phyloP scores from a whole-genome alignment of 2,797 vertebrate genomes.

The Cirrhinus molitorella region DNA sequence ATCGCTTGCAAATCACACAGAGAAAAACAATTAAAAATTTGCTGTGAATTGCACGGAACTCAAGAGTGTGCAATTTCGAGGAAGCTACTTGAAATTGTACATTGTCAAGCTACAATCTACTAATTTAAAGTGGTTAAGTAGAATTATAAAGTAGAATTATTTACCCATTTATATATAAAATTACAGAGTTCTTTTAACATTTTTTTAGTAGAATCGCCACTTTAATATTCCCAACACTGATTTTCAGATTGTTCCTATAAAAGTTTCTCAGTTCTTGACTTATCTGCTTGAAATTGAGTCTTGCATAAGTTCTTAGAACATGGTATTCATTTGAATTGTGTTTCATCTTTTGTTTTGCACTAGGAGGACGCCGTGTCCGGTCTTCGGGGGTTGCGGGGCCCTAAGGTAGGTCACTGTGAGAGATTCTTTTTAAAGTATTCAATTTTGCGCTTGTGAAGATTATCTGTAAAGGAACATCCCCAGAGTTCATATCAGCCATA shows the following conservation, averaged over 20 bases:
- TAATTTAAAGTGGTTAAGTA: not conserved
- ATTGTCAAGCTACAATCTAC: not conserved
- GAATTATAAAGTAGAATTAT: not conserved
- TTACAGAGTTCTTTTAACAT: too few relatives aligned
- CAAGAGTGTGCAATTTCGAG: not conserved
- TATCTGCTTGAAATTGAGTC: not conserved
- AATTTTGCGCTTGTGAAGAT: not conserved
- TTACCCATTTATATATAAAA: too few relatives aligned
- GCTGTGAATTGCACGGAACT: slow-evolving; percentile 1
- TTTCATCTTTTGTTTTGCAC: slow-evolving; percentile 62
- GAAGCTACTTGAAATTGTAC: too few relatives aligned
- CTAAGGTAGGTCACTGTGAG: slow-evolving; percentile 85
- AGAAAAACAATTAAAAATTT: slow-evolving; percentile 27
- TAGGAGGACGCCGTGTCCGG: slow-evolving; percentile 85
- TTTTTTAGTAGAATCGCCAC: not conserved
- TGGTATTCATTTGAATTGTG: slow-evolving; percentile 42
- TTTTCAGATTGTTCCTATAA: not conserved
- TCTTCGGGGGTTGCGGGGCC: slow-evolving; percentile 88
- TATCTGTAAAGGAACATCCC: not conserved
- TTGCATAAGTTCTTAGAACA: not conserved
- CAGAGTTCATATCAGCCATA: not conserved
- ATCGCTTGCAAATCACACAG: slow-evolving; percentile 19
- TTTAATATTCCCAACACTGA: too few relatives aligned
- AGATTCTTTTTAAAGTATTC: not conserved
- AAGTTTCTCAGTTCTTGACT: not conserved